phyloP scores from a whole-genome alignment of 2,113 vertebrate species.

The Syngnathus typhle region DNA sequence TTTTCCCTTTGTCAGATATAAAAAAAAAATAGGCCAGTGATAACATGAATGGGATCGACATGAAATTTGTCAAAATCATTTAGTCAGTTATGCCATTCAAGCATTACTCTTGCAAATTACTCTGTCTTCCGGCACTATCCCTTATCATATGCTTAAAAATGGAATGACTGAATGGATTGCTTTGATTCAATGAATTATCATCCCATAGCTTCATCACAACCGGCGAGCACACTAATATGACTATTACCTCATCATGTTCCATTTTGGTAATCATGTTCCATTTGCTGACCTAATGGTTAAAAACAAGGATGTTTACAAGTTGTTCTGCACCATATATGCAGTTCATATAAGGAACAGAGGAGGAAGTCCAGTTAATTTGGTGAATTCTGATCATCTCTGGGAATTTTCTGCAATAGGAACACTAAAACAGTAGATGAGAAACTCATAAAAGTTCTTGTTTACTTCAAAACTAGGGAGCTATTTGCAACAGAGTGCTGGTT shows the following conservation, averaged over 20 bases:
- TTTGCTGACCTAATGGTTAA: slow-evolving; percentile 47
- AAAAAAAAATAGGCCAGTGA: too few species aligned
- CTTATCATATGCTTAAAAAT: slow-evolving; percentile 53
- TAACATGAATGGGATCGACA: too few species aligned
- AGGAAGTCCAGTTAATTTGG: not conserved
- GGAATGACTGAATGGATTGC: slow-evolving; percentile 57
- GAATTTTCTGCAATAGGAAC: slow-evolving; percentile 35
- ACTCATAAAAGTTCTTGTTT: too few species aligned
- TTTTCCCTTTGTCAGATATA: too few species aligned
- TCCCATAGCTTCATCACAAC: slow-evolving; percentile 52
- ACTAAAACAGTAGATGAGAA: not conserved
- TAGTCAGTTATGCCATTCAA: too few species aligned
- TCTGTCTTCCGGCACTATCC: slow-evolving; percentile 45
- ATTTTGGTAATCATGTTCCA: slow-evolving; percentile 43
- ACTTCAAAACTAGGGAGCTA: too few species aligned
- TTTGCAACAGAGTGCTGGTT: too few species aligned
- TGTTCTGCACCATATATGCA: not conserved
- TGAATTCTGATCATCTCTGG: not conserved
- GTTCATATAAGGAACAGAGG: not conserved
- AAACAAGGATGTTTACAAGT: slow-evolving; percentile 23
- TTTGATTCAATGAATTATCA: slow-evolving; percentile 56
- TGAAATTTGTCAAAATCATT: too few species aligned
- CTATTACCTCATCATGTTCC: slow-evolving; percentile 51
- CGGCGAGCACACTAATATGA: slow-evolving; percentile 46
- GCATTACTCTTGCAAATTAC: too few species aligned